Evolutionary conservation across 2,113 vertebrate genomes (phyloP).

Genomic region (Datnioides undecimradiatus): DNA sequence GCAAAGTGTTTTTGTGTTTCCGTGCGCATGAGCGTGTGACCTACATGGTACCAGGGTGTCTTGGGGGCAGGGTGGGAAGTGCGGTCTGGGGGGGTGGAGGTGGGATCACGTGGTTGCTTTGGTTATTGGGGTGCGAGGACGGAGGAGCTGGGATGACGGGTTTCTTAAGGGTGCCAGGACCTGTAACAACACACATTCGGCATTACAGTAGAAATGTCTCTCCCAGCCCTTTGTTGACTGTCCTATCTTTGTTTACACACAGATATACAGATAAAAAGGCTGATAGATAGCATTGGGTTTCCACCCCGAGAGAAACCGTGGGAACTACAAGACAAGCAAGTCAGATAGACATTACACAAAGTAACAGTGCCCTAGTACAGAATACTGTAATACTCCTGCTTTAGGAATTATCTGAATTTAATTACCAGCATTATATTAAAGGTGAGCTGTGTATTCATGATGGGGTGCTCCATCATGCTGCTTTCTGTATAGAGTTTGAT

Average conservation of each 20-base stretch:
- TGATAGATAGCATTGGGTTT: too few relatives aligned
- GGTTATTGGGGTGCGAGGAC: constrained; percentile 66
- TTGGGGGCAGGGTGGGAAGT: constrained; percentile 88
- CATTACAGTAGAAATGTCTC: not conserved
- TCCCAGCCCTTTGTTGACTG: not conserved
- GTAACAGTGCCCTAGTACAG: too few relatives aligned
- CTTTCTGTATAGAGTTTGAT: too few relatives aligned
- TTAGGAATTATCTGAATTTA: too few relatives aligned
- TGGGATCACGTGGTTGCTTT: constrained; percentile 55
- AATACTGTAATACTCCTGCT: too few relatives aligned
- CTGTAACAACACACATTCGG: constrained; percentile 49
- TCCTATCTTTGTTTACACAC: not conserved
- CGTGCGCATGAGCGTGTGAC: constrained; percentile 8
- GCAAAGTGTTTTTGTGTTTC: not conserved
- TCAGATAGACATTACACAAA: too few relatives aligned
- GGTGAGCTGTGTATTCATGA: too few relatives aligned
- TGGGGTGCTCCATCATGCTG: too few relatives aligned
- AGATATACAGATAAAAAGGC: not conserved
- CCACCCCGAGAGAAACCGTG: too few relatives aligned
- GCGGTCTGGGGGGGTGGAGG: constrained; percentile 58
- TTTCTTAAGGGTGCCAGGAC: constrained; percentile 58
- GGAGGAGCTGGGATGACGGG: constrained; percentile 18
- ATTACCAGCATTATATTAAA: too few relatives aligned
- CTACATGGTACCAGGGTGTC: constrained; percentile 81
- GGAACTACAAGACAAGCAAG: too few relatives aligned